A percentile compares a stretch with the other conserved stretches of the same genome.
These are phyloP conservation scores for Ormyrus nitidulus DNA, from an alignment of 2,888 invertebrate genomes.

Conservation along the genomic window DNA sequence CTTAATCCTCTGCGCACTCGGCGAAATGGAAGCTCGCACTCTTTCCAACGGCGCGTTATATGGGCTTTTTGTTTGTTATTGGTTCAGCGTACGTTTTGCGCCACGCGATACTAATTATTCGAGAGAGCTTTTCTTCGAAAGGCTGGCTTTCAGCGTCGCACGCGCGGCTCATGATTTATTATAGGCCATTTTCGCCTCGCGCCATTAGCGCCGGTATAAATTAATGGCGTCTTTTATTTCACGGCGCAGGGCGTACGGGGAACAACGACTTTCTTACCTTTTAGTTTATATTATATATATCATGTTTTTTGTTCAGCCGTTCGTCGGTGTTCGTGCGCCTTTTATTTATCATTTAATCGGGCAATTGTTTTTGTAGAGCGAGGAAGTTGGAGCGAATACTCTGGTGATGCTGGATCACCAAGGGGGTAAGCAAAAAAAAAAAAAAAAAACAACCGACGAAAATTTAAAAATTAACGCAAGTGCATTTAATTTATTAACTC, in stretches of 20 bases:
- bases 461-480: not conserved
- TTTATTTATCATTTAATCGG: conserved; percentile 62
- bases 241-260: conserved; percentile 4
- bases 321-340: conserved; percentile 21
- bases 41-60: not conserved
- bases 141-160: not conserved
- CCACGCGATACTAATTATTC: conserved; percentile 1
- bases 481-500: conserved; percentile 42
- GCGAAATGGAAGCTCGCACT: not conserved
- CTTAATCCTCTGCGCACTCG: not conserved
- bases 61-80: not conserved
- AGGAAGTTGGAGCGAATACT: conserved; percentile 94
- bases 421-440: conserved; percentile 87
- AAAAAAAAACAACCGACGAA: not conserved
- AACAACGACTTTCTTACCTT: conserved; percentile 3
- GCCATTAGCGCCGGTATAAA: conserved; percentile 22
- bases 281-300: not conserved
- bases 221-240: conserved; percentile 20
- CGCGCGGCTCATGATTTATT: conserved; percentile 1
- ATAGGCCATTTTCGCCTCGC: conserved; percentile 16
- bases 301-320: not conserved
- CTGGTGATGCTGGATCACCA: conserved; percentile 92
- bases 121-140: not conserved
- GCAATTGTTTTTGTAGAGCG: conserved; percentile 83
- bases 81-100: not conserved